Evolutionary conservation across 2,113 vertebrate genomes (phyloP).

Genomic region (Microtus oregoni): DNA sequence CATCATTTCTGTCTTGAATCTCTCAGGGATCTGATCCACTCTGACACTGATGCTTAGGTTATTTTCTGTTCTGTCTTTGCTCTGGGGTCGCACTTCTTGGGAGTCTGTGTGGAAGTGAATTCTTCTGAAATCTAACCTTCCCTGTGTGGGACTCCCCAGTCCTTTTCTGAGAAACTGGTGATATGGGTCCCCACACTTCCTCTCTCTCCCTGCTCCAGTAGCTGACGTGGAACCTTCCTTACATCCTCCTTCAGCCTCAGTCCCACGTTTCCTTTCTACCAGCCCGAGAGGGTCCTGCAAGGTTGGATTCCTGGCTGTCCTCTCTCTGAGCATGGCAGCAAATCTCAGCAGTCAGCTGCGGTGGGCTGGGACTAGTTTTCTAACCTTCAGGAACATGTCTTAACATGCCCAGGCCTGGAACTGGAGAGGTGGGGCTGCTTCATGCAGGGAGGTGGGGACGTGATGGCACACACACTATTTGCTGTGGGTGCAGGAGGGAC

Average conservation of each 20-base stretch:
- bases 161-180: slow-evolving; percentile 75
- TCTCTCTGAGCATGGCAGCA: background rate
- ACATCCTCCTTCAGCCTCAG: background rate
- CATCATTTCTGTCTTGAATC: background rate
- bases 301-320: background rate
- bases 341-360: background rate
- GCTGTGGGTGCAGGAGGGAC: background rate
- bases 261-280: background rate
- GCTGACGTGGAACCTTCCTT: background rate
- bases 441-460: background rate
- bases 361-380: background rate
- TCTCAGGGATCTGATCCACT: background rate
- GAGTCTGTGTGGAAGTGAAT: slow-evolving; percentile 56
- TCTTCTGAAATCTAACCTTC: slow-evolving; percentile 64
- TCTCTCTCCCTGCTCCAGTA: slow-evolving; percentile 49
- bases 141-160: slow-evolving; percentile 56
- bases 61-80: slow-evolving; percentile 36
- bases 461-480: background rate
- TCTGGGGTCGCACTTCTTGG: slow-evolving; percentile 53
- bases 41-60: background rate
- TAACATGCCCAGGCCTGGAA: slow-evolving; percentile 41
- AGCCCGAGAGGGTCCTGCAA: background rate
- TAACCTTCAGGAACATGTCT: slow-evolving; percentile 55
- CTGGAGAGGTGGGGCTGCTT: background rate
- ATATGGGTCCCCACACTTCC: slow-evolving; percentile 71